A percentile compares a stretch with the other conserved stretches of the same genome.
Evolutionary conservation across 1,140 invertebrate species (phyloP).

Genomic region (Odontomachus brunneus): DNA sequence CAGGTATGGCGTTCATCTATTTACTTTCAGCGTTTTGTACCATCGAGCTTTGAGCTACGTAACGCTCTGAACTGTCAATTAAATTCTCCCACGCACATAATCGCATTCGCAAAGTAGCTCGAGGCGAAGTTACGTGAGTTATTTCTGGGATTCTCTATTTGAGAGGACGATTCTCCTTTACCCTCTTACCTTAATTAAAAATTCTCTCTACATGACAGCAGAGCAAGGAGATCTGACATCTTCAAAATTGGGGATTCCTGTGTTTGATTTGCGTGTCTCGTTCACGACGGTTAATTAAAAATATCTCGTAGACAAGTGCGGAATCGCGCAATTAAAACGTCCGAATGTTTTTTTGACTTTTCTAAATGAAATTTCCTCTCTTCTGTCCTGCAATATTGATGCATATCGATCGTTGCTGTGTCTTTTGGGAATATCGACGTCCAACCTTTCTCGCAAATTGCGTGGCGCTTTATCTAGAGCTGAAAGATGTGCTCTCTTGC

Average conservation of each 20-base stretch:
- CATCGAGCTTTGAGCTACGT: neutral
- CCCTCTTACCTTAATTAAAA: constrained; percentile 31
- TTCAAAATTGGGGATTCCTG: neutral
- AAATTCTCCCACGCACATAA: constrained; percentile 23
- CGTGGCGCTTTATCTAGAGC: constrained; percentile 6
- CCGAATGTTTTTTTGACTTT: constrained; percentile 5
- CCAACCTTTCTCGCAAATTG: constrained; percentile 26
- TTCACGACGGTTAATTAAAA: constrained; percentile 38
- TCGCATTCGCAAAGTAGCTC: constrained; percentile 13
- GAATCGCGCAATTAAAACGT: neutral
- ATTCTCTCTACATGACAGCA: constrained; percentile 12
- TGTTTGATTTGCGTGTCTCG: constrained; percentile 11
- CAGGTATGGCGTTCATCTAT: neutral
- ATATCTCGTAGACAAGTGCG: neutral
- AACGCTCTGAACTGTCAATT: constrained; percentile 3
- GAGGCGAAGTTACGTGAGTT: constrained; percentile 15
- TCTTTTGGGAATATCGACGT: constrained; percentile 9
- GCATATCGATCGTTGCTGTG: neutral
- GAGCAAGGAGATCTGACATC: neutral
- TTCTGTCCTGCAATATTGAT: constrained; percentile 11
- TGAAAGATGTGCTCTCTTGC: neutral
- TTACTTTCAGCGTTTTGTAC: neutral
- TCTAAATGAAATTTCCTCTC: constrained; percentile 33
- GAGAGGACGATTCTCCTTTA: neutral
- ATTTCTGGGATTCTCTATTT: constrained; percentile 22